Conservation (phyloP, 2,113 vertebrate species). For the Chaetodon auriga region DNA sequence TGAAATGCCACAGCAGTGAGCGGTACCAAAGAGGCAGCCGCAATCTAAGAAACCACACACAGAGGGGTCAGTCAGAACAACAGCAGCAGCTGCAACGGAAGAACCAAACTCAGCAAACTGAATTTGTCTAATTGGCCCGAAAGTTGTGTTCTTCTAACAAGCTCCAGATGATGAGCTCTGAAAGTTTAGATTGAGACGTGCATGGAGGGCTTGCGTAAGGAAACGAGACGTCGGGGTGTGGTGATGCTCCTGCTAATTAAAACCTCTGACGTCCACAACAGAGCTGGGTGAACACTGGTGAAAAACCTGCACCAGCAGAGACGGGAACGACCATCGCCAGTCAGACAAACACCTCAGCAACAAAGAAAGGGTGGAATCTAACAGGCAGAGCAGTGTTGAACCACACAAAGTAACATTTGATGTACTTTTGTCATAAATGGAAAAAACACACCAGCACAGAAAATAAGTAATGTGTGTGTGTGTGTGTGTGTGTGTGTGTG, state of each 20-base stretch:
- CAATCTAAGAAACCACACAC: slow-evolving; percentile 30
- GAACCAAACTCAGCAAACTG: background rate
- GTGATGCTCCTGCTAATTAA: background rate
- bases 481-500: slow-evolving; percentile 63
- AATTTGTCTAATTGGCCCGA: background rate
- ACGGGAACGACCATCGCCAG: background rate
- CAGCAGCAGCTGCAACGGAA: background rate
- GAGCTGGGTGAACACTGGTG: background rate
- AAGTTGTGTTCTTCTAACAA: background rate
- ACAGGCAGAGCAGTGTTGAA: background rate
- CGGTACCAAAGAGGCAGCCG: slow-evolving; percentile 22
- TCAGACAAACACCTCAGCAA: background rate
- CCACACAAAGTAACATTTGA: slow-evolving; percentile 3
- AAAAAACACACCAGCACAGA: slow-evolving; percentile 2
- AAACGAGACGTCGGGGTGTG: background rate
- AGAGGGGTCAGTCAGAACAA: background rate
- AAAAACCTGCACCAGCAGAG: background rate
- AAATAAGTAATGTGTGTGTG: slow-evolving; percentile 44
- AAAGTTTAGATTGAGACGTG: background rate
- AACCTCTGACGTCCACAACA: background rate
- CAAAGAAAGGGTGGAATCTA: slow-evolving; percentile 11
- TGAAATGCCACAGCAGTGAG: background rate
- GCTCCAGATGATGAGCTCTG: background rate
- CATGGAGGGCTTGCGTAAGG: background rate
- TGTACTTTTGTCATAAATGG: slow-evolving; percentile 11